Evolutionary conservation across 2,797 vertebrate species (phyloP).

Genomic region (Smutsia gigantea): DNA sequence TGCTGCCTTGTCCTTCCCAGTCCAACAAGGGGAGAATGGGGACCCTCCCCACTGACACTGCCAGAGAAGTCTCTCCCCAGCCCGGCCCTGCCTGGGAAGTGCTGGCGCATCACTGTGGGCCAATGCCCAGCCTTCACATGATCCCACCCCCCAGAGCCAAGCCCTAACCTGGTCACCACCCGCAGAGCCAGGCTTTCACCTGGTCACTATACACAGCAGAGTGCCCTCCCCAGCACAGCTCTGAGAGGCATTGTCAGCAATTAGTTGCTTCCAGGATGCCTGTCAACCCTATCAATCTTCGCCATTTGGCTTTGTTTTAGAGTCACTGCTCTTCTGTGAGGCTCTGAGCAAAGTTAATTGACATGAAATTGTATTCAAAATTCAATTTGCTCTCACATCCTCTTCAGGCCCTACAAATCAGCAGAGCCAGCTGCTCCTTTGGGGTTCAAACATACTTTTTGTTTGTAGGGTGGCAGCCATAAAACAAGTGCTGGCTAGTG

Average conservation of each 20-base stretch:
- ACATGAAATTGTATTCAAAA: conserved; percentile 81
- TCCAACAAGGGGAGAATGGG: neutral
- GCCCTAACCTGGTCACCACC: neutral
- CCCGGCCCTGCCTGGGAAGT: neutral
- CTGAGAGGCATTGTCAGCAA: conserved; percentile 70
- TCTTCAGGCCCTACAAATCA: conserved; percentile 79
- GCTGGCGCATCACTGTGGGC: neutral
- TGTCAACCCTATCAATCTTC: conserved; percentile 75
- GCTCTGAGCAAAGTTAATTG: conserved; percentile 74
- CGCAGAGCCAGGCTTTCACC: neutral
- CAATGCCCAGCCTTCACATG: neutral
- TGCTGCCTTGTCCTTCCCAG: neutral
- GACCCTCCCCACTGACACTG: neutral
- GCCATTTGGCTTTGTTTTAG: conserved; percentile 75
- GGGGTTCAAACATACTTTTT: conserved; percentile 51
- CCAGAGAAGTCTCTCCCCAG: neutral
- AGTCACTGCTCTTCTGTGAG: conserved; percentile 75
- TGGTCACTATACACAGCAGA: conserved; percentile 54
- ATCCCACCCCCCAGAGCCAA: neutral
- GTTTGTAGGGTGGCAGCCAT: neutral
- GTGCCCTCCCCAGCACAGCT: conserved; percentile 71
- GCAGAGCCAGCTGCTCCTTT: conserved; percentile 51
- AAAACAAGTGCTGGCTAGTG: neutral
- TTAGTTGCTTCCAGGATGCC: conserved; percentile 75
- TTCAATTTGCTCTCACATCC: conserved; percentile 77